Evolutionary conservation across 2,797 vertebrate genomes (phyloP).

Genomic region (Spinus pinus): DNA sequence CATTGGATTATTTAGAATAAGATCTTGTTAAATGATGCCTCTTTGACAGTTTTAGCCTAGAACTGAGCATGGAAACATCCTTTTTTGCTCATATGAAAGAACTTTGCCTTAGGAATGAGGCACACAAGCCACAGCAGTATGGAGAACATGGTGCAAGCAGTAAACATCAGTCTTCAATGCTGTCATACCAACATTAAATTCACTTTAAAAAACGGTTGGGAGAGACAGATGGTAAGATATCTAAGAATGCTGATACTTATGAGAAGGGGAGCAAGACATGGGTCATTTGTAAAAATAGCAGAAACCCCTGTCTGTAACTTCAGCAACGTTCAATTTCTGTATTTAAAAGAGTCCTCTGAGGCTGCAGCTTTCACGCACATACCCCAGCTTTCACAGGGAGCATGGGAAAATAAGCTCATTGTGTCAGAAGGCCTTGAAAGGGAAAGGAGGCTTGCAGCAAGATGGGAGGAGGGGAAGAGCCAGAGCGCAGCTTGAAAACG

Average conservation of each 20-base stretch:
- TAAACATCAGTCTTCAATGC: not conserved
- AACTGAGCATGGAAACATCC: not conserved
- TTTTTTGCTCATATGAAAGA: not conserved
- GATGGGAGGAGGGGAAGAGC: not conserved
- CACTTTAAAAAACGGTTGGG: not conserved
- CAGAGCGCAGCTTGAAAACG: slow-evolving; percentile 10
- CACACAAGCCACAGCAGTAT: not conserved
- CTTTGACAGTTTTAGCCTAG: not conserved
- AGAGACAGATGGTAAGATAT: slow-evolving; percentile 27
- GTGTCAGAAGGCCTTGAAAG: slow-evolving; percentile 58
- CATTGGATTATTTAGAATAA: not conserved
- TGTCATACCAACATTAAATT: not conserved
- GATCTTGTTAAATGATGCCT: not conserved
- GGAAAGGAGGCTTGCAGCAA: slow-evolving; percentile 29
- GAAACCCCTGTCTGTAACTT: slow-evolving; percentile 19
- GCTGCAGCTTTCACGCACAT: slow-evolving; percentile 10
- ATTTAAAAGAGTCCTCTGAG: slow-evolving; percentile 41
- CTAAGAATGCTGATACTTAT: slow-evolving; percentile 33
- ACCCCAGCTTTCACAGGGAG: not conserved
- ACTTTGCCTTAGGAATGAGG: not conserved
- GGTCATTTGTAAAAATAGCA: slow-evolving; percentile 55
- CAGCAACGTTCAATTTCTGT: not conserved
- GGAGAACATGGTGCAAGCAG: not conserved
- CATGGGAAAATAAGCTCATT: slow-evolving; percentile 44
- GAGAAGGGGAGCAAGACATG: slow-evolving; percentile 13